Evolutionary conservation across 2,113 vertebrate genomes (phyloP).

Genomic region (Rhombomys opimus): DNA sequence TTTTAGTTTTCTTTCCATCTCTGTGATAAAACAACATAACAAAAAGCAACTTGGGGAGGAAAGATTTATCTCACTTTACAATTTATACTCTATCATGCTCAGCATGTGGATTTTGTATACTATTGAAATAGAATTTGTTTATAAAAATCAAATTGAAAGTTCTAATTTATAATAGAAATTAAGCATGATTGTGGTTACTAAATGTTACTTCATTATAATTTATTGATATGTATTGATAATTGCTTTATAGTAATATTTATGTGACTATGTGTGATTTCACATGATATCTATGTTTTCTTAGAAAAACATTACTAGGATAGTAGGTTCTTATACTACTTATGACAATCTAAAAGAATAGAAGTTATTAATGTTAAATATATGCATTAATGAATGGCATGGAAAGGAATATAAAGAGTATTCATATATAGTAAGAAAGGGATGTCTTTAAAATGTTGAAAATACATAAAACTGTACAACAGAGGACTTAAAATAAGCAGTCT

Average conservation of each 20-base stretch:
- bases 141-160: neutral
- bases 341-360: neutral
- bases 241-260: neutral
- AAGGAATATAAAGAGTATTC: neutral
- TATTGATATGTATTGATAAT: neutral
- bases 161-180: neutral
- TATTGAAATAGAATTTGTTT: neutral
- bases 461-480: neutral
- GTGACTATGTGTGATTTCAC: neutral
- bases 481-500: neutral
- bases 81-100: neutral
- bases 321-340: neutral
- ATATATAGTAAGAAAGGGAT: neutral
- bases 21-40: no score
- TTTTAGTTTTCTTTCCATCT: neutral
- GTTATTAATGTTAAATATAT: neutral
- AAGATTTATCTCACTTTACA: no score
- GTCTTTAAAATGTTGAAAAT: neutral
- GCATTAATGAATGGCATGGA: neutral
- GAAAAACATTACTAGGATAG: neutral
- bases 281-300: neutral
- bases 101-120: neutral
- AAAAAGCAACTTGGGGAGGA: no score
- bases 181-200: neutral
- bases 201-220: constrained; percentile 5